Conservation (phyloP, 2,888 invertebrate species). For the Frankliniella intonsa region DNA sequence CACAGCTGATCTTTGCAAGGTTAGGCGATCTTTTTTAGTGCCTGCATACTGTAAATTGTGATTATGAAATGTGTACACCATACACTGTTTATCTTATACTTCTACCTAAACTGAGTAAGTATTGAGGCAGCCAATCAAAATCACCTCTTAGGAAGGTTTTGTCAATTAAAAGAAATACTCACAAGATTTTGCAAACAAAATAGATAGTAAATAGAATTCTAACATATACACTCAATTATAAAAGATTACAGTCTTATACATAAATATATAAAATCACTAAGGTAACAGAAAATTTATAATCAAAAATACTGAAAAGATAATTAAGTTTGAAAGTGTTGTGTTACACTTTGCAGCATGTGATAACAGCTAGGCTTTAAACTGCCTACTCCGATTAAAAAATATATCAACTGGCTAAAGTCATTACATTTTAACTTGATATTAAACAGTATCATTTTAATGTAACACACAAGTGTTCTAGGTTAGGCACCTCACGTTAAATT, state of each 20-base stretch:
- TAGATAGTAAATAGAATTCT: background rate
- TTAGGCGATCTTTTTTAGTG: background rate
- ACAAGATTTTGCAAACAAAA: background rate
- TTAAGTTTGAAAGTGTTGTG: background rate
- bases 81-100: too few relatives aligned
- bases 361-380: too few relatives aligned
- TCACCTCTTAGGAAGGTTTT: background rate
- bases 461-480: background rate
- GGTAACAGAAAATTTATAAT: conserved; percentile 3
- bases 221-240: background rate
- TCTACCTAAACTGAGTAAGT: background rate
- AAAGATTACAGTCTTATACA: conserved; percentile 1
- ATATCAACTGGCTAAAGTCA: background rate
- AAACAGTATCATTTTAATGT: background rate
- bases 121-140: background rate
- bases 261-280: background rate
- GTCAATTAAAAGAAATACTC: background rate
- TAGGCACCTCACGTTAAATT: background rate
- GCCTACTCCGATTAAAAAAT: background rate
- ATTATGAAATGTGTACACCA: too few relatives aligned
- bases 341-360: background rate
- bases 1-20: background rate
- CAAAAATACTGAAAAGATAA: background rate
- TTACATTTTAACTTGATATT: background rate
- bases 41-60: background rate